phyloP scores from a whole-genome alignment of 2,113 vertebrate genomes.

The Alexandromys fortis region DNA sequence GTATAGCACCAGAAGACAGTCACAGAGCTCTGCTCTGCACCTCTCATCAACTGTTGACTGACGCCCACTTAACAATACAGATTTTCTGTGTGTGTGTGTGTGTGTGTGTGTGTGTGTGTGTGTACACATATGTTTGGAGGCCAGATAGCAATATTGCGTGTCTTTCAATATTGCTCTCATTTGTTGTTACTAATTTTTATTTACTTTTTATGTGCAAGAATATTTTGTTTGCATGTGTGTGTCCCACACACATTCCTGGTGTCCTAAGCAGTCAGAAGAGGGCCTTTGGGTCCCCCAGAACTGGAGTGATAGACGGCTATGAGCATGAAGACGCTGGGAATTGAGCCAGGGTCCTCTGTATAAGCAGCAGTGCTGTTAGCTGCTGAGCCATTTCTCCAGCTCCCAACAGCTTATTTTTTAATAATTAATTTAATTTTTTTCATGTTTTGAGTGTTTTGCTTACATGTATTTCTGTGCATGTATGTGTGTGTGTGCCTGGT shows the following conservation, averaged over 20 bases:
- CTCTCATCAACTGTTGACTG: not conserved
- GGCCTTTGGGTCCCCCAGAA: not conserved
- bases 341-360: not conserved
- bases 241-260: not conserved
- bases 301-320: not conserved
- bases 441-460: not conserved
- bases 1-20: not conserved
- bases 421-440: not conserved
- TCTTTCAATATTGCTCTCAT: not conserved
- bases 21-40: not conserved
- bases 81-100: not conserved
- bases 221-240: not conserved
- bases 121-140: not conserved
- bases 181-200: not conserved
- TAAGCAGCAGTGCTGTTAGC: not conserved
- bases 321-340: not conserved
- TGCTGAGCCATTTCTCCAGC: not conserved
- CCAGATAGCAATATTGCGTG: not conserved
- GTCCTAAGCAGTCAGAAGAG: not conserved
- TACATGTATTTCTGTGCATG: not conserved
- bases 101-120: too few species aligned
- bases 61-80: not conserved
- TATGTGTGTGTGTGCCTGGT: not conserved
- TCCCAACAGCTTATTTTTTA: too few species aligned
- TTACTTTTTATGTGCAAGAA: not conserved